Evolutionary conservation across 2,113 vertebrate species (phyloP).

Genomic region (Mustela nigripes): DNA sequence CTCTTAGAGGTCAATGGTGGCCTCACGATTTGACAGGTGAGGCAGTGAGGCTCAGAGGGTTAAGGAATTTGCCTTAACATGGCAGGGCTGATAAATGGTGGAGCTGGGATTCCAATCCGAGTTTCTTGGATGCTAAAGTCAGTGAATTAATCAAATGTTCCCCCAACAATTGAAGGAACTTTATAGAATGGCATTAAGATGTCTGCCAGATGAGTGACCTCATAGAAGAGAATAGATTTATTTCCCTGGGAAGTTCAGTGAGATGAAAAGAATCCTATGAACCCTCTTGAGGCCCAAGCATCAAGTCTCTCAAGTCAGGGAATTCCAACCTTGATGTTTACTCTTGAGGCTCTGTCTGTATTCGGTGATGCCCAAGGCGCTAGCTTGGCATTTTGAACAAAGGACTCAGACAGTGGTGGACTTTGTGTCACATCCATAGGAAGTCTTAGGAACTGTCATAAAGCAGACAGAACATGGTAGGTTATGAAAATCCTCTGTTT

Average conservation of each 20-base stretch:
- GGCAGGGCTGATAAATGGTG: not conserved
- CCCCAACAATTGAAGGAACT: not conserved
- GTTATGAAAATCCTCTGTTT: not conserved
- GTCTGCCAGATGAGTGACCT: not conserved
- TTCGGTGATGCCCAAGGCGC: not conserved
- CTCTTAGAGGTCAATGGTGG: not conserved
- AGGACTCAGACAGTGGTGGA: not conserved
- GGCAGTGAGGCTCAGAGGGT: not conserved
- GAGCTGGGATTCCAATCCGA: not conserved
- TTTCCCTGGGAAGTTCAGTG: not conserved
- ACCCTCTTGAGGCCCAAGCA: not conserved
- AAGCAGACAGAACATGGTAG: not conserved
- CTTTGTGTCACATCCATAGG: not conserved
- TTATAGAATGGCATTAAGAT: not conserved
- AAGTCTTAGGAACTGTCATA: not conserved
- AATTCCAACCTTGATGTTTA: not conserved
- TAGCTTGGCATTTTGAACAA: not conserved
- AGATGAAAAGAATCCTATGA: not conserved
- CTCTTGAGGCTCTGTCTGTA: not conserved
- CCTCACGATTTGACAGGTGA: not conserved
- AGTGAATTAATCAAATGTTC: not conserved
- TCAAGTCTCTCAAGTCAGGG: not conserved
- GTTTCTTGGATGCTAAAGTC: not conserved
- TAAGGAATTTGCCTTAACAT: not conserved
- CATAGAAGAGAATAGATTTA: not conserved